Base-by-base conservation (phyloP, 2,888 invertebrate genomes). In the Sussaba pulchella region DNA sequence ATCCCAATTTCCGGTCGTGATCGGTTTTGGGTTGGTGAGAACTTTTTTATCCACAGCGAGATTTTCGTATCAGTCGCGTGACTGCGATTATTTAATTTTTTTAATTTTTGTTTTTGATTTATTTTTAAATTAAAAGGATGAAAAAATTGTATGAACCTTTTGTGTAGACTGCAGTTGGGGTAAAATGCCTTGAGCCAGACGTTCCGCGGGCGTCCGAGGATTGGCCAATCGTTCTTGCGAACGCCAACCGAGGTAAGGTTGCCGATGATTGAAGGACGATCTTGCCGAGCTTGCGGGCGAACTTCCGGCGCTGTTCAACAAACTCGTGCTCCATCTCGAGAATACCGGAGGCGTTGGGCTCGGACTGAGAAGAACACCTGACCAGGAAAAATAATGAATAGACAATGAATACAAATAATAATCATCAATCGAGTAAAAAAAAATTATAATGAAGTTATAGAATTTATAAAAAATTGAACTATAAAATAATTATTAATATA, bases 211-310 rank as follows among this genome's bases (percentile, higher is more conserved):
- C 78, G 98, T 97, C 88, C 97, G 94, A 1, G 96, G 96, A 82
- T 92, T 91, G 85, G 96, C 94, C 69, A 98, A 93, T 82, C 97
- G 94, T 92, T 98, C 98, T 92, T 97, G 97, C 2, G 94, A 94
- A 86, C 98, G 94, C 98, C 98, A 98, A 66, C 98, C 98, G 81
- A 98, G 94, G 93, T 98, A 98, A 0, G 98, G 98, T 91, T 97
- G 97, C 45, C 97, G 94, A 85, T 96, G 96, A 91, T 96, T 97
- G 93, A 96, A 96, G 78, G 96, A 96, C 66, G 95, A 95, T 76
- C 96, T 93, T 41, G 95, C 93, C 64, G 92, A 92, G 86, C 89
- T 91, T 72, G 92, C 91, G 66, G 92, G 92, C 39, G 92, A 92
- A 87, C 92, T 92, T 57, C 94, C 94, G 21, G 95, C 94, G 82